phyloP scores from a whole-genome alignment of 1,140 invertebrate genomes.

The Heliconius himera region DNA sequence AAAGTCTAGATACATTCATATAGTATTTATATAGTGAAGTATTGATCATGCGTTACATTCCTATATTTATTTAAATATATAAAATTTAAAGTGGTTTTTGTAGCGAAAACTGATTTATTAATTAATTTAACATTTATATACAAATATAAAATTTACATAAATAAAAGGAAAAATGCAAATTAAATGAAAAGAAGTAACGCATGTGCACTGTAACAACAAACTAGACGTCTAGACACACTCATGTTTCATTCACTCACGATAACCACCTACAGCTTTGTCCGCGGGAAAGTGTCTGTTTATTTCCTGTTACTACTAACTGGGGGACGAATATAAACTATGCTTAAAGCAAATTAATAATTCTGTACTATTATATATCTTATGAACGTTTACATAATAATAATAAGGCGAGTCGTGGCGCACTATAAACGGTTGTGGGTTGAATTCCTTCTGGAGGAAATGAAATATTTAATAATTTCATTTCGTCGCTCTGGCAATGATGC shows the following conservation, averaged over 20 bases:
- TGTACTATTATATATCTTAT: neutral
- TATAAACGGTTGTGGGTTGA: too few relatives aligned
- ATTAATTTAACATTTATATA: neutral
- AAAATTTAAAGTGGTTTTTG: too few relatives aligned
- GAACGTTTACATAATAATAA: neutral
- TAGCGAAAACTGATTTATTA: neutral
- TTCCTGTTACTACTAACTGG: neutral
- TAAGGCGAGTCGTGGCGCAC: too few relatives aligned
- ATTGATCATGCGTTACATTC: too few relatives aligned
- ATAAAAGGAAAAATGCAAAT: neutral
- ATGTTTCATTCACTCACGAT: constrained; percentile 26
- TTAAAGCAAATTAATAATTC: neutral
- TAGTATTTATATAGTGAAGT: too few relatives aligned
- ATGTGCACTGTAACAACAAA: constrained; percentile 5
- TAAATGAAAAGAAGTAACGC: neutral
- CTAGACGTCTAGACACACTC: constrained; percentile 29
- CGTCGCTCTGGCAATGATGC: too few relatives aligned
- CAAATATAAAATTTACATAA: neutral
- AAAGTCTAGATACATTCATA: too few relatives aligned
- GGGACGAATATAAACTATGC: neutral
- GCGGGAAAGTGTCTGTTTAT: constrained; percentile 10
- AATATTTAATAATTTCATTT: too few relatives aligned
- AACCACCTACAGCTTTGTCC: constrained; percentile 10
- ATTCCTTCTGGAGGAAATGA: too few relatives aligned
- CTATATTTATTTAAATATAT: too few relatives aligned